phyloP scores from a whole-genome alignment of 2,113 vertebrate genomes.

The Corythornis vintsioides region DNA sequence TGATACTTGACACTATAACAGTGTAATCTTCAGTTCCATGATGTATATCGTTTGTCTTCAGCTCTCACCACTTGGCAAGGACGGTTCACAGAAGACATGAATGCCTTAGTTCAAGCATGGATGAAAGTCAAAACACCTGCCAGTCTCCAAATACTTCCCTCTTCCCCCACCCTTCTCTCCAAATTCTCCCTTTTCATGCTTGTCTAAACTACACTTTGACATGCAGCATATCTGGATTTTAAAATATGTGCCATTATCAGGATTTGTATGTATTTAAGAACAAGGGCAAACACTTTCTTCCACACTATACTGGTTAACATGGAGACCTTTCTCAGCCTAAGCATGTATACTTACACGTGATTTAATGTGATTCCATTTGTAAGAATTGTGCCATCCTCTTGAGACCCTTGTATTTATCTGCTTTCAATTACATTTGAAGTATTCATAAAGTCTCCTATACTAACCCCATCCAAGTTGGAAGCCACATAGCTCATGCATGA shows the following conservation, averaged over 20 bases:
- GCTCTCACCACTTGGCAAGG: background rate
- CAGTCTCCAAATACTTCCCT: background rate
- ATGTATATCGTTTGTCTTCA: background rate
- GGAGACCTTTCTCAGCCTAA: constrained; percentile 26
- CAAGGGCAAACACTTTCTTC: constrained; percentile 6
- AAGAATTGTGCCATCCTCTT: constrained; percentile 48
- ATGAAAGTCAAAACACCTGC: constrained; percentile 41
- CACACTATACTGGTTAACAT: constrained; percentile 1
- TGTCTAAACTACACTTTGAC: background rate
- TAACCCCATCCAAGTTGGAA: constrained; percentile 78
- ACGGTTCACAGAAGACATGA: background rate
- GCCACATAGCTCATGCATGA: constrained; percentile 75
- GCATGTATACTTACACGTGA: background rate
- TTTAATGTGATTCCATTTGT: constrained; percentile 45
- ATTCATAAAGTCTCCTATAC: constrained; percentile 64
- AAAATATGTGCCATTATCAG: background rate
- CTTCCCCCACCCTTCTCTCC: background rate
- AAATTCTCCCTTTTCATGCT: background rate
- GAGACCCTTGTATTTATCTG: constrained; percentile 71
- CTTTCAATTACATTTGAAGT: constrained; percentile 72
- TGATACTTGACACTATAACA: background rate
- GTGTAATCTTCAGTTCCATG: background rate
- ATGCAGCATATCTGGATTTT: background rate
- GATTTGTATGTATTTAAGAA: background rate
- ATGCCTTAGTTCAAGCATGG: background rate